Conservation (phyloP, 2,797 vertebrate genomes). For the Enteromius anoplus region DNA sequence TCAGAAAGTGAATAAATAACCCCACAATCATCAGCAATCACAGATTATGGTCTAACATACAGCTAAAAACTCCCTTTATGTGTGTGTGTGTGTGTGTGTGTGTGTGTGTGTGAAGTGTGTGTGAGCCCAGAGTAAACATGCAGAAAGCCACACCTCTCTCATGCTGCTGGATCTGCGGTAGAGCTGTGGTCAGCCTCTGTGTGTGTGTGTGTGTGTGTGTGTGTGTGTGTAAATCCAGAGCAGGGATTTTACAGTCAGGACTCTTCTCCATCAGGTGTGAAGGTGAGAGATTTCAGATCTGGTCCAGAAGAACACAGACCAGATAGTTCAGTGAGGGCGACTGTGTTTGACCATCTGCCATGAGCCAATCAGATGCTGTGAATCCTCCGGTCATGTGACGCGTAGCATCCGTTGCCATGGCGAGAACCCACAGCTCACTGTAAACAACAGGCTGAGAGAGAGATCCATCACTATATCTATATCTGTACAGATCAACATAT, state of each 20-base stretch:
- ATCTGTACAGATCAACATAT: background rate
- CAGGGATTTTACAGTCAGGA: background rate
- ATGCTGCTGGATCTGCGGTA: slow-evolving; percentile 26
- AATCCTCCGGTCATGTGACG: slow-evolving; percentile 20
- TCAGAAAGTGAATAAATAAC: slow-evolving; percentile 43
- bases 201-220: slow-evolving; percentile 21
- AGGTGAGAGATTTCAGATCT: background rate
- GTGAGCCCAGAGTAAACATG: slow-evolving; percentile 69
- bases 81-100: background rate
- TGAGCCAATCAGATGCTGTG: slow-evolving; percentile 36
- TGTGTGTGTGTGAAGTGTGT: slow-evolving; percentile 61
- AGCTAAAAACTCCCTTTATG: background rate
- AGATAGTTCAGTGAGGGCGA: background rate
- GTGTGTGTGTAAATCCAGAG: background rate
- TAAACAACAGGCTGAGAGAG: slow-evolving; percentile 53
- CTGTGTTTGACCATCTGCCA: background rate
- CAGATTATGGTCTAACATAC: background rate
- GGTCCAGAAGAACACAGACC: background rate
- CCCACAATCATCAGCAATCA: slow-evolving; percentile 9
- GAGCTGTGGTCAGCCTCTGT: slow-evolving; percentile 65
- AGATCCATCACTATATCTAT: background rate
- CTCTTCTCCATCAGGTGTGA: slow-evolving; percentile 19
- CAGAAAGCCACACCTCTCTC: slow-evolving; percentile 69
- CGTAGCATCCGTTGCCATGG: slow-evolving; percentile 27
- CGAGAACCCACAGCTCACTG: slow-evolving; percentile 47